Evolutionary conservation across 2,113 vertebrate species (phyloP).

Genomic region (Vulpes vulpes): DNA sequence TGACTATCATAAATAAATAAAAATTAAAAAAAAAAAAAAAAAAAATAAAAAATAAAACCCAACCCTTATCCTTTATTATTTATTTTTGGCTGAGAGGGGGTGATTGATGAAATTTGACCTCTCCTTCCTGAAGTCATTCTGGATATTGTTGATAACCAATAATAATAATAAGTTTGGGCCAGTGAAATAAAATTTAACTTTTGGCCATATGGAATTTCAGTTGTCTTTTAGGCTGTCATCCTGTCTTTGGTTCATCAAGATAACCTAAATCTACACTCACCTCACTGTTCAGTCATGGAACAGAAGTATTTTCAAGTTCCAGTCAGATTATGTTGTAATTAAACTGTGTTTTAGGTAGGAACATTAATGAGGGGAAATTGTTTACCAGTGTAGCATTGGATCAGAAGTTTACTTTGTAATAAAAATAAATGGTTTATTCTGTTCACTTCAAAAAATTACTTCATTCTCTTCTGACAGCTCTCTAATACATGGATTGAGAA

Average conservation of each 20-base stretch:
- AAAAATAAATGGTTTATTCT: conserved; percentile 68
- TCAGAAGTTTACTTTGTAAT: conserved; percentile 47
- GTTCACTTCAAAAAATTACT: neutral
- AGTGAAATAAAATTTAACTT: conserved; percentile 35
- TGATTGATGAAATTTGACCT: neutral
- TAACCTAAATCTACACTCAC: neutral
- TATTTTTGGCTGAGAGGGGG: neutral
- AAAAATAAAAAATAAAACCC: no score
- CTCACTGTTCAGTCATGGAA: neutral
- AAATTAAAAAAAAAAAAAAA: no score
- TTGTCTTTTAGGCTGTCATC: neutral
- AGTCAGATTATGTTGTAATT: conserved; percentile 18
- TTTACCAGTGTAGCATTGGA: conserved; percentile 18
- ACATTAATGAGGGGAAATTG: conserved; percentile 28
- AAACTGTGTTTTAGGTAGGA: conserved; percentile 30
- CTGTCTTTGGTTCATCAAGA: neutral
- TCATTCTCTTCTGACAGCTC: neutral
- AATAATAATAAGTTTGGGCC: neutral
- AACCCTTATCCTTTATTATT: conserved; percentile 33
- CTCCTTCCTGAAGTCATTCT: no score
- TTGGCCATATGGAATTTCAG: neutral
- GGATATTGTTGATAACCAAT: no score
- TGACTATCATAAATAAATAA: no score
- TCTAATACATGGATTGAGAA: neutral
- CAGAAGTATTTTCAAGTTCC: conserved; percentile 37